Conservation (phyloP, 2,797 vertebrate genomes). For the Valencia hispanica region DNA sequence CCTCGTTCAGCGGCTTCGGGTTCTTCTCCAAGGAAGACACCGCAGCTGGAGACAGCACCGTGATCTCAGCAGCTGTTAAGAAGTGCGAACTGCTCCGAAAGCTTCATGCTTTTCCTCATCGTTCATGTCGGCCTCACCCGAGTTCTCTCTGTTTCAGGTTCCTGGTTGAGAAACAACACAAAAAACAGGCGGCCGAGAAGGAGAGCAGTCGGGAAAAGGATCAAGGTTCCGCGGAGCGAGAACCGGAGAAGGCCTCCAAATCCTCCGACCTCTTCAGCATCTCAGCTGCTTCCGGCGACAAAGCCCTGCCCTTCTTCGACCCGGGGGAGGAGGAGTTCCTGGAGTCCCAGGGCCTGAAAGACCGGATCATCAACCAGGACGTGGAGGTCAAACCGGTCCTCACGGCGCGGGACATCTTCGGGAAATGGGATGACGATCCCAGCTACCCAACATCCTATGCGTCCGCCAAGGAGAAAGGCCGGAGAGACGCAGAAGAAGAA, state of each 20-base stretch:
- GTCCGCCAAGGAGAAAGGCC: conserved; percentile 85
- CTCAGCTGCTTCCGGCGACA: conserved; percentile 80
- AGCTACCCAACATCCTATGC: conserved; percentile 76
- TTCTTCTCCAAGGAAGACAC: conserved; percentile 82
- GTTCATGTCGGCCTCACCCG: background rate
- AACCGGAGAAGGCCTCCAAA: conserved; percentile 89
- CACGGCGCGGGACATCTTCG: conserved; percentile 86
- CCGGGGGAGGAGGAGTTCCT: conserved; percentile 91
- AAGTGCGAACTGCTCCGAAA: too few species aligned
- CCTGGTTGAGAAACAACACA: conserved; percentile 90
- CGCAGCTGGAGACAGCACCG: conserved; percentile 70
- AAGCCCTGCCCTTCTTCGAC: conserved; percentile 85
- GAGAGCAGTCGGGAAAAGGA: conserved; percentile 89
- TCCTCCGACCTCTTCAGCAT: conserved; percentile 82
- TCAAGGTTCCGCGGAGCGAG: conserved; percentile 79
- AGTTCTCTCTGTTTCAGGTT: conserved; percentile 82
- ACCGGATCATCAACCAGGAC: conserved; percentile 86
- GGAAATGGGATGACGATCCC: conserved; percentile 92
- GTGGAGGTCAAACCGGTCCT: conserved; percentile 80
- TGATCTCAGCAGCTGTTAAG: conserved; percentile 82
- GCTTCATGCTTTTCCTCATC: background rate
- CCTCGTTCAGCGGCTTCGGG: conserved; percentile 76
- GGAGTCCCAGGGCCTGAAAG: conserved; percentile 85
- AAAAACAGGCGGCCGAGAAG: conserved; percentile 78
- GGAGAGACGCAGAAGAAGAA: conserved; percentile 82